Evolutionary conservation across 2,888 invertebrate genomes (phyloP), one percentile per base, ranked within the genome.

Genomic region (Drosophila prolongata): DNA sequence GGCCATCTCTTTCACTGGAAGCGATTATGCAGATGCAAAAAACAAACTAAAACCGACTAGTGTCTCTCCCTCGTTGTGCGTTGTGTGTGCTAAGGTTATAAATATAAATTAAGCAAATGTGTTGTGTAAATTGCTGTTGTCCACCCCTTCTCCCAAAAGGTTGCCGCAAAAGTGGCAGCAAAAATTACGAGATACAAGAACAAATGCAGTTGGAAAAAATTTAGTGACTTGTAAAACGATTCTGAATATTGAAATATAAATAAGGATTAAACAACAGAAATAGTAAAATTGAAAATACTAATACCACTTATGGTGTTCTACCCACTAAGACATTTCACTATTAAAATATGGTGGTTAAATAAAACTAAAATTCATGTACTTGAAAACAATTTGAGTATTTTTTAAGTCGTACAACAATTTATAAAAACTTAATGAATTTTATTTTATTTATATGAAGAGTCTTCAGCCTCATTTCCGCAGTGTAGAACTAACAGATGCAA

Each of bases 91-190:
- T 35, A 87, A 87, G 76, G 84, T 84, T 88, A 83, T 88, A 88
- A 88, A 84, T 88, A 88, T 88, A 84, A 86, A 84, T 84, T 84
- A 84, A 84, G 89, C 84, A 88, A 84, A 84, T 88, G 89, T 83
- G 80, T 80, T 86, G 87, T 73, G 78, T 84, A 84, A 84, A 86
- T 80, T 84, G 80, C 78, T 81, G 70, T 76, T 85, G 82, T 65
- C 76, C 55, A 62, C 54, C 65, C 52, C 43, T 13, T 14, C 19
- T n/a, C 40, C 58, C 75, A 53, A 56, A 67, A 71, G 62, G 62
- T 60, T 61, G 75, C 60, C 69, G 73, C 70, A 65, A 76, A 84
- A 76, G 74, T 86, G 83, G 77, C 72, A 61, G 72, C 77, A 79
- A 83, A 81, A 86, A 86, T 80, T 82, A 82, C 77, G 78, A 80